Evolutionary conservation across 30 jellyfish, hydroid and myxozoan species (phyloP).

Genomic region (Calvadosia cruxmelitensis): DNA sequence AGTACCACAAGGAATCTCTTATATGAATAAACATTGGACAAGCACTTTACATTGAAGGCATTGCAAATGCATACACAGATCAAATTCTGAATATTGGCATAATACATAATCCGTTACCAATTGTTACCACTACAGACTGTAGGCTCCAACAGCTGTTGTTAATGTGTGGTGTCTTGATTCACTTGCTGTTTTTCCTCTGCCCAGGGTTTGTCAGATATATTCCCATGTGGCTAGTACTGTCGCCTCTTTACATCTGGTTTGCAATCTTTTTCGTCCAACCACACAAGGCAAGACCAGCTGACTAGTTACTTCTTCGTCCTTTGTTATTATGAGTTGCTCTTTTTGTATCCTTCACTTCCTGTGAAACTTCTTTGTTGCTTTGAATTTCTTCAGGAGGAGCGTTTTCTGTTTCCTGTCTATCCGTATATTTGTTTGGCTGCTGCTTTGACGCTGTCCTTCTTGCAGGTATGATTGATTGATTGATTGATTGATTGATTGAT

Average conservation of each 20-base stretch:
- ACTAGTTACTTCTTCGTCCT: neutral
- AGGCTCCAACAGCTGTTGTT: no score
- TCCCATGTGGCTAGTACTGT: conserved; percentile 80
- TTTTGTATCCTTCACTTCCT: neutral
- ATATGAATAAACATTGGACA: no score
- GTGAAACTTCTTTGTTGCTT: neutral
- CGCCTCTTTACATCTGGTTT: conserved; percentile 86
- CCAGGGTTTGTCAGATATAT: conserved; percentile 1
- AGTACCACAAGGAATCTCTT: no score
- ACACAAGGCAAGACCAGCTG: conserved; percentile 48
- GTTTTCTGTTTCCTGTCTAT: conserved; percentile 90
- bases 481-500: neutral
- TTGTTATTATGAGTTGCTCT: neutral
- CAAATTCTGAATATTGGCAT: no score
- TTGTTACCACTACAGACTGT: no score
- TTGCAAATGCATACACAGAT: no score
- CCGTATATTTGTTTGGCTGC: conserved; percentile 77
- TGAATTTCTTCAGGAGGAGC: conserved; percentile 57
- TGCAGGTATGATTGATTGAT: conserved; percentile 50
- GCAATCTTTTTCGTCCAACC: conserved; percentile 78
- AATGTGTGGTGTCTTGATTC: no score
- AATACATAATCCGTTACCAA: no score
- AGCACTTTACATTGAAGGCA: no score
- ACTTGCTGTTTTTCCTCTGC: neutral
- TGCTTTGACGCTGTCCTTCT: conserved; percentile 28